Base-by-base conservation (phyloP, 2,888 invertebrate genomes). In the Aphrophora alni region DNA sequence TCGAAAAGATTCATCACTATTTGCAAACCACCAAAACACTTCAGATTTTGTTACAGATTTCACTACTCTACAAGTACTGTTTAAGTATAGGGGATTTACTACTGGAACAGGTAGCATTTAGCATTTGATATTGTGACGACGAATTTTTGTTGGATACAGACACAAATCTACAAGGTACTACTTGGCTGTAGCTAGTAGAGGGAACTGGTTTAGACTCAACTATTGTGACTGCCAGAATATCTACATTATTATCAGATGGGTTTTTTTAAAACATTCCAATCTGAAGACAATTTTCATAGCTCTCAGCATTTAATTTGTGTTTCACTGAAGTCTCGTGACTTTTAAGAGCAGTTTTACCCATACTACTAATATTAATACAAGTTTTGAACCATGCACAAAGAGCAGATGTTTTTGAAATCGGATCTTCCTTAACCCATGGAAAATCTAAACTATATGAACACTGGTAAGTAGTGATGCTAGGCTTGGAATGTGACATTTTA, bases 371-470 rank as follows among this genome's bases (percentile, higher is more conserved):
- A 69, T 69, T 69, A 69, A 69, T 69, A 7, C 24, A 24, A 24
- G 69, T 69, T 69, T 69, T 69, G 25, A 21, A 69, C 69, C 69
- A 69, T 24, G 69, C 25, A 25, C 69, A 69, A 8, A 69, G 21
- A 69, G 69, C 69, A 5, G 69, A 69, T 24, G 69, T 8, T 5
- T 5, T 69, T 69, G 69, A 69, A 14, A 21, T 21, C 7, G 69
- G 7, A 69, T 69, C 69, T 69, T 69, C 69, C 25, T 69, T 69
- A 25, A 69, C 69, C 69, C 69, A 69, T 24, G 69, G 69, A 69
- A 69, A 69, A 24, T 69, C 69, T 25, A 69, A 69, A 25, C 21
- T 25, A 14, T 69, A 69, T 24, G 69, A 8, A 5, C 24, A 14
- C 25, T 14, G 69, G 25, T 24, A 69, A 69, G 69, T 69, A 25